Evolutionary conservation across 2,888 invertebrate genomes (phyloP).

Genomic region (Papilio protenor): DNA sequence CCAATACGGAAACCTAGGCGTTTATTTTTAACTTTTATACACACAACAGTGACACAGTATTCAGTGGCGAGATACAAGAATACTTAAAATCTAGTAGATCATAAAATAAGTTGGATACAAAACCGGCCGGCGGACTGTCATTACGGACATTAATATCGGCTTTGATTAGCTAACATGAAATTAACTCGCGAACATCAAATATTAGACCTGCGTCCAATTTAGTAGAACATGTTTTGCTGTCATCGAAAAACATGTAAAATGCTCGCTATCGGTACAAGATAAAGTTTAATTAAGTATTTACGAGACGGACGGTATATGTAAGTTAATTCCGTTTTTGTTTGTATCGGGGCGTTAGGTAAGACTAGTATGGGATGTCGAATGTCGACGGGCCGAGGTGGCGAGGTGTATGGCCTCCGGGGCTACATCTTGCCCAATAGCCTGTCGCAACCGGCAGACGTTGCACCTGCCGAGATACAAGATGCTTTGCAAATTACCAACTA

Average conservation of each 20-base stretch:
- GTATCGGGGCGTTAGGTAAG: constrained; percentile 73
- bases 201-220: constrained; percentile 17
- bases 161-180: constrained; percentile 22
- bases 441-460: constrained; percentile 80
- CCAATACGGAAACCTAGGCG: constrained; percentile 1
- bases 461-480: constrained; percentile 79
- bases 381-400: constrained; percentile 68
- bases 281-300: constrained; percentile 59
- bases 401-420: constrained; percentile 73
- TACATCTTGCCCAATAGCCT: constrained; percentile 77
- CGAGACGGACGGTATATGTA: constrained; percentile 51
- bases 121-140: constrained; percentile 11
- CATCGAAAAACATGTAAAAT: constrained; percentile 19
- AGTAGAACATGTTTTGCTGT: constrained; percentile 26
- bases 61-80: neutral
- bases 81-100: constrained; percentile 12
- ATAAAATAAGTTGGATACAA: neutral
- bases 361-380: constrained; percentile 72
- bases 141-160: constrained; percentile 11
- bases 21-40: neutral
- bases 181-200: constrained; percentile 1
- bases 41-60: neutral
- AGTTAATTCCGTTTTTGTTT: constrained; percentile 76
- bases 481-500: constrained; percentile 70
- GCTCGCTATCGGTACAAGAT: constrained; percentile 38